These are phyloP conservation scores for Marmota monax DNA, from an alignment of 2,113 vertebrate species.

Conservation along the genomic window DNA sequence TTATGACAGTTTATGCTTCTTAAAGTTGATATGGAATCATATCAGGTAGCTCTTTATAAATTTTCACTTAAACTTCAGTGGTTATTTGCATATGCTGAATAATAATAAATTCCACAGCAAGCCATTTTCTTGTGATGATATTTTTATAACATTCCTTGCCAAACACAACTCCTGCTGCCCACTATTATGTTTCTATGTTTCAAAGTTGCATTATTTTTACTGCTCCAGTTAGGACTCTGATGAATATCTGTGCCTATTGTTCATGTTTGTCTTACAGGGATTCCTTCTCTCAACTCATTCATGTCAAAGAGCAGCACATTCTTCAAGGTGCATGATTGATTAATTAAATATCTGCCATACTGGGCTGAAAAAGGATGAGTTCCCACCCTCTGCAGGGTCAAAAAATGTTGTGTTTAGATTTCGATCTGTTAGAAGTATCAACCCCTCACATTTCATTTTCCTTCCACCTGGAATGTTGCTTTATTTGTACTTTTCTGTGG, in stretches of 20 bases:
- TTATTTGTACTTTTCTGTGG: conserved; percentile 21
- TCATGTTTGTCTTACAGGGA: background rate
- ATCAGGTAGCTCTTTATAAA: background rate
- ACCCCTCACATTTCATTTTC: background rate
- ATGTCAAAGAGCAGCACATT: background rate
- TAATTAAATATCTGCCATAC: background rate
- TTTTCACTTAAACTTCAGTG: background rate
- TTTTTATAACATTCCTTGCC: background rate
- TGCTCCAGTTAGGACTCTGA: background rate
- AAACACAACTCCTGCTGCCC: background rate
- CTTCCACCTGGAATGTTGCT: background rate
- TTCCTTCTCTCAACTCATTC: background rate
- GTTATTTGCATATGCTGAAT: background rate
- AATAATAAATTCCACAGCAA: background rate
- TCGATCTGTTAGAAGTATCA: background rate
- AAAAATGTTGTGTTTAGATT: no score
- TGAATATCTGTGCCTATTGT: background rate
- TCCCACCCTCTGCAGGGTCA: no score
- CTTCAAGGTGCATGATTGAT: background rate
- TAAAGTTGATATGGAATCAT: background rate
- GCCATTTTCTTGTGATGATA: background rate
- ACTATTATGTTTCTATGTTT: background rate
- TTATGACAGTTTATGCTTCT: background rate
- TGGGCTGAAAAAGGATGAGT: background rate
- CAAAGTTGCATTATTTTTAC: background rate